Conservation (phyloP, 35 echinoderm and acorn worm species). For the Diadema setosum region DNA sequence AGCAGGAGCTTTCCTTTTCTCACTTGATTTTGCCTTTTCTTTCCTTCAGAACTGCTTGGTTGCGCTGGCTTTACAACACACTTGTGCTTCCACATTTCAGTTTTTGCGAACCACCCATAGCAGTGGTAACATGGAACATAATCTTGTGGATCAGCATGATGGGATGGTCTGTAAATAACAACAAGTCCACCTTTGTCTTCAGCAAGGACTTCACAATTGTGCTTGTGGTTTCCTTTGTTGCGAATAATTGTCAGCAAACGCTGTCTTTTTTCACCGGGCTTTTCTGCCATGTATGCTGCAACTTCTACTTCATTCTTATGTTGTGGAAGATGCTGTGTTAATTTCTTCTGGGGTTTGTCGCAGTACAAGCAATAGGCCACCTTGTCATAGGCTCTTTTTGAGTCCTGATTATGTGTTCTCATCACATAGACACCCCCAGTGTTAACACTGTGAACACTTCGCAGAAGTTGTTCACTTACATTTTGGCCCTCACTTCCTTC, state of each 20-base stretch:
- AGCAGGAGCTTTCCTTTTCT: not conserved
- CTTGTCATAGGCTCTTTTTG: not conserved
- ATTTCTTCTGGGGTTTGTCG: not conserved
- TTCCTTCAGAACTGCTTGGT: not conserved
- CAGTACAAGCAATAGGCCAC: conserved; percentile 10
- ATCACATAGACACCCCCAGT: not conserved
- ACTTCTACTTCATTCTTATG: not conserved
- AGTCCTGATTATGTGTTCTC: not conserved
- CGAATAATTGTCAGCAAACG: not conserved
- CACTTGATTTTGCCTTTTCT: not conserved
- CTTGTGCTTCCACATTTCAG: conserved; percentile 5
- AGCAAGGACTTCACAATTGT: conserved; percentile 15
- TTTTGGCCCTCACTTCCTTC: not conserved
- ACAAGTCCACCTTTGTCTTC: conserved; percentile 7
- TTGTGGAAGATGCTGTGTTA: not conserved
- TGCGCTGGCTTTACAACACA: not conserved
- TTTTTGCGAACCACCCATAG: not conserved
- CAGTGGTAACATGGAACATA: not conserved
- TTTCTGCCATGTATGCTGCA: conserved; percentile 1
- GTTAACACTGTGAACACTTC: not conserved
- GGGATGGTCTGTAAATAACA: not conserved
- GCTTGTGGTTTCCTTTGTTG: conserved; percentile 26
- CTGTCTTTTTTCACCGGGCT: not conserved
- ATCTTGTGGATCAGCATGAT: not conserved
- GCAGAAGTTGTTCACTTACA: not conserved